These are phyloP conservation scores for Drymodes brunneopygia DNA, from an alignment of 2,113 vertebrate genomes.

Conservation along the genomic window DNA sequence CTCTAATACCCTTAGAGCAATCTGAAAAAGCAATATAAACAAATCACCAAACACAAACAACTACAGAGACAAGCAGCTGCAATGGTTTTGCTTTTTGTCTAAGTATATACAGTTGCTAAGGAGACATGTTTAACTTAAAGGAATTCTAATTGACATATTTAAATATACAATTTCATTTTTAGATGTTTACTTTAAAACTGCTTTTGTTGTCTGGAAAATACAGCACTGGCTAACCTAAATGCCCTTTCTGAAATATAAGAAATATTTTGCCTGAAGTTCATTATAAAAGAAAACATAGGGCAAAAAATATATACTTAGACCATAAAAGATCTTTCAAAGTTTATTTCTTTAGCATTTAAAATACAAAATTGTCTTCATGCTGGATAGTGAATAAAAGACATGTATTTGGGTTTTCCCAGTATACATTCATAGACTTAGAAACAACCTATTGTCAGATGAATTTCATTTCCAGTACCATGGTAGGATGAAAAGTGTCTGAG, in stretches of 20 bases:
- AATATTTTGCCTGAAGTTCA: neutral
- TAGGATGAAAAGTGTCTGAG: slow-evolving; percentile 50
- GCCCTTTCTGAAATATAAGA: neutral
- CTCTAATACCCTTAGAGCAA: neutral
- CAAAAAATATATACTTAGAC: slow-evolving; percentile 14
- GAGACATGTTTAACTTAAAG: neutral
- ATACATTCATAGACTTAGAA: slow-evolving; percentile 25
- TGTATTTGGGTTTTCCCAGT: slow-evolving; percentile 9
- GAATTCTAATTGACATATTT: neutral
- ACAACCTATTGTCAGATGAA: neutral
- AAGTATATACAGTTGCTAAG: neutral
- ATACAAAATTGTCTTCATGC: neutral
- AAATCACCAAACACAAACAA: neutral
- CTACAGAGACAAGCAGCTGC: neutral
- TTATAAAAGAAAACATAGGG: neutral
- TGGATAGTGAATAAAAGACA: neutral
- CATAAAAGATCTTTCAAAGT: slow-evolving; percentile 4
- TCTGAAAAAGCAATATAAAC: neutral
- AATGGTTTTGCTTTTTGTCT: neutral
- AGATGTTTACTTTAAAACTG: neutral
- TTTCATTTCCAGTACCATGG: slow-evolving; percentile 47
- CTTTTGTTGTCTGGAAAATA: neutral
- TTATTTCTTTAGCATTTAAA: slow-evolving; percentile 56
- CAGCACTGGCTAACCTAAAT: neutral
- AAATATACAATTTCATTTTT: neutral